Conservation (phyloP, 1,140 invertebrate genomes). For the Leptopilina boulardi region DNA sequence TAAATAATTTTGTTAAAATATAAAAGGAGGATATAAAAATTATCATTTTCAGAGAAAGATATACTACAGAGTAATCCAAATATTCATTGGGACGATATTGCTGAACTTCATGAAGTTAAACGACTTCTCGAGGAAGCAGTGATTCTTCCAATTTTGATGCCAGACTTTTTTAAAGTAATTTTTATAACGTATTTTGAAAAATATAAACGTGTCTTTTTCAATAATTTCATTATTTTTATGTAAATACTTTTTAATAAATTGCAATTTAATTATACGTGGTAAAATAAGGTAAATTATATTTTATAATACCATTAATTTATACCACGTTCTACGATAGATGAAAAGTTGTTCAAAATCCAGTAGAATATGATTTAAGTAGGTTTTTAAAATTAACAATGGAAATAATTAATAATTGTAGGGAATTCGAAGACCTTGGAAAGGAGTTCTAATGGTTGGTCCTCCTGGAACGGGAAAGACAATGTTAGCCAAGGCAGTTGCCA, state of each 20-base stretch:
- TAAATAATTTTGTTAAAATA: slow-evolving; percentile 16
- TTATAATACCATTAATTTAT: neutral
- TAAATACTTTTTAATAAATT: too few species aligned
- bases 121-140: slow-evolving; percentile 97
- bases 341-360: too few species aligned
- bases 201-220: too few species aligned
- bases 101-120: slow-evolving; percentile 96
- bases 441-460: slow-evolving; percentile 97
- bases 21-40: slow-evolving; percentile 35
- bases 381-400: too few species aligned
- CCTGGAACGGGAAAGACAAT: slow-evolving; percentile 99
- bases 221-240: too few species aligned
- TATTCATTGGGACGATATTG: slow-evolving; percentile 98
- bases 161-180: slow-evolving; percentile 95
- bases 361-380: too few species aligned
- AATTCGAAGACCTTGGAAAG: slow-evolving; percentile 94
- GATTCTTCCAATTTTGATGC: slow-evolving; percentile 98
- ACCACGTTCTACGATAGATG: neutral
- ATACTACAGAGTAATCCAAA: slow-evolving; percentile 99
- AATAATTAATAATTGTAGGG: slow-evolving; percentile 78
- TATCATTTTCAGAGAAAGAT: slow-evolving; percentile 87
- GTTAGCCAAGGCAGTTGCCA: slow-evolving; percentile 99
- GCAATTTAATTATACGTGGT: too few species aligned
- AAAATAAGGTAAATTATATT: too few species aligned
- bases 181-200: slow-evolving; percentile 38